These are phyloP conservation scores for Trichopoda pennipes DNA, from an alignment of 2,888 invertebrate genomes.

Conservation along the genomic window DNA sequence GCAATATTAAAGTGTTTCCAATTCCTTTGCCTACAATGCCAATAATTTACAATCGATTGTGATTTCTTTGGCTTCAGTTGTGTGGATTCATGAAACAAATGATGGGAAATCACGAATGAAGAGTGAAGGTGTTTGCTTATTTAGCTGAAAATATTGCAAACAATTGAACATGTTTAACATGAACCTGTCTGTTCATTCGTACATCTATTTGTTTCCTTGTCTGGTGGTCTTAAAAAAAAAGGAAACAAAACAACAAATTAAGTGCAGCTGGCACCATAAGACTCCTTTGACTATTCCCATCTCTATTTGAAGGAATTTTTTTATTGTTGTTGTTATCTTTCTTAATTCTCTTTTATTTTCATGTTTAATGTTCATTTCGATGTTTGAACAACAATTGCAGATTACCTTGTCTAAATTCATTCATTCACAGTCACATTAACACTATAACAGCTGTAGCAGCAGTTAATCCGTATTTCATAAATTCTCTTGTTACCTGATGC, in stretches of 20 bases:
- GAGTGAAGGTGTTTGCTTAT: slow-evolving; percentile 1
- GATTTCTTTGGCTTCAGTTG: slow-evolving; percentile 27
- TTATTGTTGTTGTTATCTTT: no score
- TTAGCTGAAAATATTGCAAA: slow-evolving; percentile 22
- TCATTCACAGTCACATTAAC: slow-evolving; percentile 47
- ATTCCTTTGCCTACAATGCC: slow-evolving; percentile 56
- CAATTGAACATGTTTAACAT: slow-evolving; percentile 6
- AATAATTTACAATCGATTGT: slow-evolving; percentile 68
- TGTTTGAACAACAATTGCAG: slow-evolving; percentile 52
- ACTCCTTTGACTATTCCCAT: slow-evolving; percentile 28
- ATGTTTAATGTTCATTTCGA: slow-evolving; percentile 31
- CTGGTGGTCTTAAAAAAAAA: no score
- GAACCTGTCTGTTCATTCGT: not conserved
- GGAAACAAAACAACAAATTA: no score
- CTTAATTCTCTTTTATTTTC: slow-evolving; percentile 12
- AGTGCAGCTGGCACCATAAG: slow-evolving; percentile 57
- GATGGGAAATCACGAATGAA: slow-evolving; percentile 5
- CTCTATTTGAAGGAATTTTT: slow-evolving; percentile 20
- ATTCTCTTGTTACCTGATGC: slow-evolving; percentile 54
- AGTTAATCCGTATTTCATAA: slow-evolving; percentile 55
- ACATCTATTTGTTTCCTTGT: slow-evolving; percentile 2
- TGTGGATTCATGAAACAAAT: not conserved
- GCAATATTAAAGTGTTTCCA: slow-evolving; percentile 54
- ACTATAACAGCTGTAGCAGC: not conserved
- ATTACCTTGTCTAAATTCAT: slow-evolving; percentile 53